A percentile compares a stretch with the other conserved stretches of the same genome.
phyloP scores from a whole-genome alignment of 2,113 vertebrate species.

The Daboia siamensis region DNA sequence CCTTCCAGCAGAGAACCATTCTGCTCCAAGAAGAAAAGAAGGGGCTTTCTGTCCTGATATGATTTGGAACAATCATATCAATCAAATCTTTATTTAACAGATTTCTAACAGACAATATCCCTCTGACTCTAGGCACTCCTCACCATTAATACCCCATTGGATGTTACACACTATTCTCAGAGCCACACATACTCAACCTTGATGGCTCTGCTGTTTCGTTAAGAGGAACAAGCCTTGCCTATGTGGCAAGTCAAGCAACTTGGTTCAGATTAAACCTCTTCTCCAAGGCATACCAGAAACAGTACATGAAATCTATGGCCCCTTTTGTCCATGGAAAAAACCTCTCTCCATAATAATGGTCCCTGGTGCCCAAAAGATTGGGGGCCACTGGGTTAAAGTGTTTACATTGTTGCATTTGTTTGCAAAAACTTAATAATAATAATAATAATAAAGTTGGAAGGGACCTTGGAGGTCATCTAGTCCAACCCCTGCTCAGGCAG shows the following conservation, averaged over 20 bases:
- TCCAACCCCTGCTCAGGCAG: too few species aligned
- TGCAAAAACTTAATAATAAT: too few species aligned
- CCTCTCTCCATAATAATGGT: too few species aligned
- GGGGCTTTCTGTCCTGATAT: too few species aligned
- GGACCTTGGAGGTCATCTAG: too few species aligned
- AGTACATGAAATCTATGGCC: too few species aligned
- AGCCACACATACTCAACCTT: neutral
- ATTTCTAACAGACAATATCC: neutral
- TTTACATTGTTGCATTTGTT: slow-evolving; percentile 42
- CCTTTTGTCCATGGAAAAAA: too few species aligned
- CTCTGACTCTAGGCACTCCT: neutral
- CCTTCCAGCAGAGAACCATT: neutral
- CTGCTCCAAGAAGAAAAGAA: neutral
- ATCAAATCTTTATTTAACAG: neutral
- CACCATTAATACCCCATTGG: neutral
- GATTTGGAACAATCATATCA: neutral
- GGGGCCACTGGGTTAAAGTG: slow-evolving; percentile 13
- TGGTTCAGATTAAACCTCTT: slow-evolving; percentile 5
- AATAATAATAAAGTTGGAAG: too few species aligned
- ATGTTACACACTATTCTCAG: neutral
- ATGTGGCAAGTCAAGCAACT: slow-evolving; percentile 24
- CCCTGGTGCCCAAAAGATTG: too few species aligned
- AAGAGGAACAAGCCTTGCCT: slow-evolving; percentile 14
- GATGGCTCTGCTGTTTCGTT: neutral
- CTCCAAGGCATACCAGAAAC: too few species aligned